phyloP scores from a whole-genome alignment of 2,113 vertebrate species.

The Myiopsitta monachus region DNA sequence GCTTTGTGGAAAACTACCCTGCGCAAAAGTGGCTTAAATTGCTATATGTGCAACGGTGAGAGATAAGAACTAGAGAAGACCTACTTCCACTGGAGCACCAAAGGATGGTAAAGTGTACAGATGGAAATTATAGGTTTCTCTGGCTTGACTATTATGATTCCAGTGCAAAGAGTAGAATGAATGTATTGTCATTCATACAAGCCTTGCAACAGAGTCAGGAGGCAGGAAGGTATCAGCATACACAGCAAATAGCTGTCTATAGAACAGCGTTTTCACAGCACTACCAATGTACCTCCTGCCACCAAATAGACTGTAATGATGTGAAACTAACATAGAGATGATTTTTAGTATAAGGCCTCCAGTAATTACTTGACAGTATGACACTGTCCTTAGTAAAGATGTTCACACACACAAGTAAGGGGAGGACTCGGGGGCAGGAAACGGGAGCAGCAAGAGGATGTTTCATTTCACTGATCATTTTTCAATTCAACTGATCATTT shows the following conservation, averaged over 20 bases:
- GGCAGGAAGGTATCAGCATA: neutral
- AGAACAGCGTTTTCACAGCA: neutral
- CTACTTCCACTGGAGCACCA: constrained; percentile 7
- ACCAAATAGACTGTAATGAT: neutral
- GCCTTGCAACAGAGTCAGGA: neutral
- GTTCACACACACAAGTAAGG: neutral
- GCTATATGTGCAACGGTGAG: neutral
- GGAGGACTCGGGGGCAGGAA: neutral
- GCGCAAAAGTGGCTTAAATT: constrained; percentile 31
- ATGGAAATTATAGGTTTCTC: constrained; percentile 27
- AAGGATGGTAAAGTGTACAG: neutral
- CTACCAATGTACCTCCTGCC: neutral
- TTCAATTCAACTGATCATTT: neutral
- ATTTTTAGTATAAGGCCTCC: neutral
- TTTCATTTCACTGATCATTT: neutral
- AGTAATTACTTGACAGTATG: neutral
- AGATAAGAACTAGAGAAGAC: neutral
- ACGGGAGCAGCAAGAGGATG: neutral
- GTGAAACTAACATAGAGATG: neutral
- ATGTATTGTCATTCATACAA: neutral
- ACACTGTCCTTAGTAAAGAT: neutral
- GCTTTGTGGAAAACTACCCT: neutral
- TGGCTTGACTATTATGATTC: neutral
- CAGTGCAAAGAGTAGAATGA: neutral
- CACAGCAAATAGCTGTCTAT: neutral